Conservation (phyloP, 2,113 vertebrate genomes). For the Channa maculata region DNA sequence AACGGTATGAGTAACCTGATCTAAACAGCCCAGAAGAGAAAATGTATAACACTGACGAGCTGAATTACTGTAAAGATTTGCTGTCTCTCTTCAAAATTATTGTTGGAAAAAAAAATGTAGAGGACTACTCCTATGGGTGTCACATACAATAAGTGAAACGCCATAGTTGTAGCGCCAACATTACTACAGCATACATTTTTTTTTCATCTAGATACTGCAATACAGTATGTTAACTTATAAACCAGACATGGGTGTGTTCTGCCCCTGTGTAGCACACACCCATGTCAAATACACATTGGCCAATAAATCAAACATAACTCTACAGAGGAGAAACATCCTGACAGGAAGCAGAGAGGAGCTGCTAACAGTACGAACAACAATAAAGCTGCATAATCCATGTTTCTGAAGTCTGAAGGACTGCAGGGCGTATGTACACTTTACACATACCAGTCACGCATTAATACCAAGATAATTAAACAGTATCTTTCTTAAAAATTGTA, state of each 20-base stretch:
- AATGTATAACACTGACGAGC: neutral
- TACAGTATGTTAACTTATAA: constrained; percentile 4
- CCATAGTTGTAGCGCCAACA: too few species aligned
- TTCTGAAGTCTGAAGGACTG: too few species aligned
- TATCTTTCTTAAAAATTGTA: too few species aligned
- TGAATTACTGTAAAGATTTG: neutral
- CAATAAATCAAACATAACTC: neutral
- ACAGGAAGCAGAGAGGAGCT: constrained; percentile 25
- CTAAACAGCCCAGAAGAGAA: neutral
- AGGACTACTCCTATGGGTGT: neutral
- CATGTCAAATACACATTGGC: too few species aligned
- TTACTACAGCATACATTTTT: neutral
- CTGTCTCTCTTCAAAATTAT: neutral
- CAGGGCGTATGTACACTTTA: too few species aligned
- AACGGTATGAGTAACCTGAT: neutral
- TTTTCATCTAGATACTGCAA: constrained; percentile 1
- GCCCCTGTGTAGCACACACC: too few species aligned
- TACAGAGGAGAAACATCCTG: constrained; percentile 26
- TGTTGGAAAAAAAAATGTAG: constrained; percentile 1
- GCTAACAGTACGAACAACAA: neutral
- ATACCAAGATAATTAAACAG: too few species aligned
- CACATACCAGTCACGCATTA: too few species aligned
- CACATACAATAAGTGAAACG: too few species aligned
- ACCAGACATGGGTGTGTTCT: constrained; percentile 5
- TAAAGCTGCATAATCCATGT: too few species aligned